Percentiles rank a stretch among this genome's conserved stretches.
phyloP scores from a whole-genome alignment of 2,113 vertebrate genomes.

The Xiphophorus hellerii region DNA sequence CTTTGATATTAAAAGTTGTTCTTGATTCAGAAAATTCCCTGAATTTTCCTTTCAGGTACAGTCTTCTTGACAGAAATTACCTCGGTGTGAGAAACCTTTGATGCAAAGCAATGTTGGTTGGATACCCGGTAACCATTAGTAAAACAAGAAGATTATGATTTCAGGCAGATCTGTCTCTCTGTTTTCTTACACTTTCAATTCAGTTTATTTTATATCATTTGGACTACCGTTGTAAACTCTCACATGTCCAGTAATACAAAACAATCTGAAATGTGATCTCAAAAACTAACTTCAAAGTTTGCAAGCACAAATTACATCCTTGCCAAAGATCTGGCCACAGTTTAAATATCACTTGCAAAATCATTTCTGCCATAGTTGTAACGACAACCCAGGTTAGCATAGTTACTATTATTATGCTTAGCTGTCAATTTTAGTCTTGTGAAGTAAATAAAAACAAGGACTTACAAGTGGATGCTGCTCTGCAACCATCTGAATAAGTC shows the following conservation, averaged over 20 bases:
- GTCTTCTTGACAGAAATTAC: not conserved
- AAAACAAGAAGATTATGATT: not conserved
- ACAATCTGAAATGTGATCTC: not conserved
- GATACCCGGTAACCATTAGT: not conserved
- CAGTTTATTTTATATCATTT: not conserved
- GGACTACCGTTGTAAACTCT: not conserved
- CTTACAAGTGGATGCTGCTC: conserved; percentile 86
- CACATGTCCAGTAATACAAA: not conserved
- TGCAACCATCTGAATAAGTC: conserved; percentile 86
- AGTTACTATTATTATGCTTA: not conserved
- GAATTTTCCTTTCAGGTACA: too few relatives aligned
- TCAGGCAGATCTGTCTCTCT: not conserved
- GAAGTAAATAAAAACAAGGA: not conserved
- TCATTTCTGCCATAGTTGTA: not conserved
- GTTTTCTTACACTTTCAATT: not conserved
- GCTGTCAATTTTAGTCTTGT: not conserved
- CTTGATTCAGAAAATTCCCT: too few relatives aligned
- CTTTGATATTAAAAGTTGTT: too few relatives aligned
- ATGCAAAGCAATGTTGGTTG: not conserved
- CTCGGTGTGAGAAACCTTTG: not conserved
- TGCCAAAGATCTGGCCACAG: not conserved
- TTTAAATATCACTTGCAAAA: not conserved
- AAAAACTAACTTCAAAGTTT: too few relatives aligned
- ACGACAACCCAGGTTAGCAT: not conserved
- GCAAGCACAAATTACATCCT: not conserved